These are phyloP conservation scores for Acleris sparsana DNA, from an alignment of 2,888 invertebrate genomes.

Conservation along the genomic window DNA sequence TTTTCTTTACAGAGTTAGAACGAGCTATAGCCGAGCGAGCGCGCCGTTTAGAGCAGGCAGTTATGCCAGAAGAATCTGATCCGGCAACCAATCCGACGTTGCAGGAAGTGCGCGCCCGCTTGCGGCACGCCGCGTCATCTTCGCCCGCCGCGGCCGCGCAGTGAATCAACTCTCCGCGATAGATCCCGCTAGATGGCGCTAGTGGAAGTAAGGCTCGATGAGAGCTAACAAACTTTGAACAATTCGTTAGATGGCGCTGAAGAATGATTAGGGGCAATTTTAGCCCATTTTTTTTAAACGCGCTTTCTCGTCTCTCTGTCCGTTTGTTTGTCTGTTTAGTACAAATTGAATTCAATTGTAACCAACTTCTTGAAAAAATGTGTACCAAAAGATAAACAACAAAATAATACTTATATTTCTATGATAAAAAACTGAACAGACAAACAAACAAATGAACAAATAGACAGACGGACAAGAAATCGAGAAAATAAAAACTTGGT, in stretches of 20 bases:
- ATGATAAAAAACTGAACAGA: too few species aligned
- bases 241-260: not conserved
- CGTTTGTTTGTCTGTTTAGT: too few species aligned
- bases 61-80: conserved; percentile 59
- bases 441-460: too few species aligned
- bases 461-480: too few species aligned
- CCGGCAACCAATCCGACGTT: conserved; percentile 73
- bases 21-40: conserved; percentile 85
- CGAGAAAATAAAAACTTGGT: too few species aligned
- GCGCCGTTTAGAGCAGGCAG: conserved; percentile 78
- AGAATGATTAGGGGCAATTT: not conserved
- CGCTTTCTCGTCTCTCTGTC: too few species aligned
- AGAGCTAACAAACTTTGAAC: not conserved
- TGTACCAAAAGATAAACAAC: too few species aligned
- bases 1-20: conserved; percentile 78
- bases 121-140: conserved; percentile 71
- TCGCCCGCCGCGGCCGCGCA: conserved; percentile 65
- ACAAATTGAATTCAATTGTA: too few species aligned
- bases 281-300: too few species aligned
- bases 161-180: conserved; percentile 44
- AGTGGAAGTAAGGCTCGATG: not conserved
- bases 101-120: conserved; percentile 72
- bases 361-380: too few species aligned
- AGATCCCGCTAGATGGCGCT: conserved; percentile 17
- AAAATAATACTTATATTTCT: too few species aligned